phyloP scores from a whole-genome alignment of 2,113 vertebrate species.

The Lathamus discolor region DNA sequence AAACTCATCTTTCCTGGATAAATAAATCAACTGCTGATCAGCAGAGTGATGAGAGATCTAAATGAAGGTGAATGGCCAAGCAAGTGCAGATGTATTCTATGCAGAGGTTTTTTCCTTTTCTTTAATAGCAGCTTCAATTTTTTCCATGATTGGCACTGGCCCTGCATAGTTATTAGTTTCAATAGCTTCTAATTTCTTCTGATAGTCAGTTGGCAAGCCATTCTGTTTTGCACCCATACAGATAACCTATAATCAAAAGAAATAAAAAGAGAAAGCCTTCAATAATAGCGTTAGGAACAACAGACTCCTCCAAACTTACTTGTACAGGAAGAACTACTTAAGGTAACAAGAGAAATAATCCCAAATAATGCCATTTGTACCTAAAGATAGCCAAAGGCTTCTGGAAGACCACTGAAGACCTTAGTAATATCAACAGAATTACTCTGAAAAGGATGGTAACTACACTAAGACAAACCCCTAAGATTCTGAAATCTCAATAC shows the following conservation, averaged over 20 bases:
- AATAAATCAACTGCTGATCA: conserved; percentile 12
- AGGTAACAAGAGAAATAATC: not conserved
- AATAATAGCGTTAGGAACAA: not conserved
- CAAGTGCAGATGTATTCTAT: conserved; percentile 18
- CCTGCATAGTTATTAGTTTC: conserved; percentile 87
- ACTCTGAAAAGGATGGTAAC: not conserved
- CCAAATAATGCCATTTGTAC: not conserved
- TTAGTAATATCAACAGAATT: not conserved
- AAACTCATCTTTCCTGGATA: not conserved
- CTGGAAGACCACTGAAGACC: not conserved
- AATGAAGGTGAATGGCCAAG: not conserved
- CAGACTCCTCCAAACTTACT: not conserved
- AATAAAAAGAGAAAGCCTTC: not conserved
- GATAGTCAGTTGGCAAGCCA: conserved; percentile 82
- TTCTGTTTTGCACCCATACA: conserved; percentile 89
- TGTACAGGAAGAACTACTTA: not conserved
- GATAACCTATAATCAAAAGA: conserved; percentile 78
- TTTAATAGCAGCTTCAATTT: conserved; percentile 75
- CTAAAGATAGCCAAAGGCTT: not conserved
- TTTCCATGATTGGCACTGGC: conserved; percentile 78
- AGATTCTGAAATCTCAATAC: not conserved
- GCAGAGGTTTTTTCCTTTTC: conserved; percentile 28
- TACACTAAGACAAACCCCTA: not conserved
- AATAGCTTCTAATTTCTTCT: conserved; percentile 81
- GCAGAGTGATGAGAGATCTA: not conserved